Evolutionary conservation across 23 tunicate genomes (phyloP), one percentile per base, ranked within the genome.

Genomic region (Phallusia fumigata): DNA sequence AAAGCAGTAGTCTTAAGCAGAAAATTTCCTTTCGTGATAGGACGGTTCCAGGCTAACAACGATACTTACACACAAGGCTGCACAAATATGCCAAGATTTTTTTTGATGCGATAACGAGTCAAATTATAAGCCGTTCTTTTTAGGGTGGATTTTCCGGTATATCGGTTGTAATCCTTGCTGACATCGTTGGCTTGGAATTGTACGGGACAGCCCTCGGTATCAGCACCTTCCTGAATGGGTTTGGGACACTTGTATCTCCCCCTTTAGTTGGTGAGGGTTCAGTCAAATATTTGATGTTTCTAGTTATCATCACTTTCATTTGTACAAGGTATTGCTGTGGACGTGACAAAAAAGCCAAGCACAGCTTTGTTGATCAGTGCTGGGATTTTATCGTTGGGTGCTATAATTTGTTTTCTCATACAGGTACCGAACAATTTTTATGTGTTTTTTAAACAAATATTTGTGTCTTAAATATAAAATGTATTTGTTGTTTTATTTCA

Each of bases 101-200:
- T 40, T 40, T 40, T 40, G 10, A 40, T 3, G 47, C 47, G 5
- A 40, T 10, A 40, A 3, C 10, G 47, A 40, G 47, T 40, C 47
- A 40, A 40, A 40, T 40, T 3, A 40, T 40, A 10, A 40, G 47
- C 47, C 10, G 10, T 40, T 34, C 65, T 16, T 69, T 74, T 33
- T 82, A 92, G 97, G 97, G 97, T 36, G 97, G 97, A 65, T 92
- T 92, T 80, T 87, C 91, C 19, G 97, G 97, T 28, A 92, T 92
- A 52, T 92, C 97, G 30, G 77, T 92, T 26, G 97, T 92, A 19
- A 79, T 92, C 53, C 73, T 92, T 18, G 97, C 97, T 8, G 97
- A 92, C 64, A 83, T 92, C 40, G 97, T 92, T 16, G 97, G 97
- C 0, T 52, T 92, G 24, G 40, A 84, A 36, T 69, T 52, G 35